These are phyloP conservation scores for Eurystomus glaucurus DNA, from an alignment of 2,797 vertebrate species.

Conservation along the genomic window DNA sequence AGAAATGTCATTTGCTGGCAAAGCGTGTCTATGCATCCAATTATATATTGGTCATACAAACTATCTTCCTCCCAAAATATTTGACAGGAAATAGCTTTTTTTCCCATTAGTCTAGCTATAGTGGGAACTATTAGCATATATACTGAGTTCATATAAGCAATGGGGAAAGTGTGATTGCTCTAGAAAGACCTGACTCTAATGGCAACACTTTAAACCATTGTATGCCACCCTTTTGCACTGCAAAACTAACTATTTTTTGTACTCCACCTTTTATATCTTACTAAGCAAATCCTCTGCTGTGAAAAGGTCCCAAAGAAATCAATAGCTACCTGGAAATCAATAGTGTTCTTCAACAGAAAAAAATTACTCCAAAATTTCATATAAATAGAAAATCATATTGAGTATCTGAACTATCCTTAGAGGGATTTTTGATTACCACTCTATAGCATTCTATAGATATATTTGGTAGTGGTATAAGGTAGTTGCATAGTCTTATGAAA, in stretches of 20 bases:
- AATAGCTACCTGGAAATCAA: neutral
- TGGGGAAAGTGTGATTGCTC: neutral
- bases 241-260: neutral
- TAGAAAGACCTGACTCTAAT: neutral
- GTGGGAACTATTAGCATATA: neutral
- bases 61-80: rapidly evolving
- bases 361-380: neutral
- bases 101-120: neutral
- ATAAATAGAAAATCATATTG: neutral
- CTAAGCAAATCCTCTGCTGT: neutral
- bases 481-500: neutral
- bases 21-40: neutral
- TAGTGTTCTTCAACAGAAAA: neutral
- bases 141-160: neutral
- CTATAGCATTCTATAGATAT: neutral
- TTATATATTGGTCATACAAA: neutral
- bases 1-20: neutral
- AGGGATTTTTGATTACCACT: neutral
- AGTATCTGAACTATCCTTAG: neutral
- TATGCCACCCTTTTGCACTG: neutral
- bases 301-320: neutral
- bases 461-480: neutral
- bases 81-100: neutral
- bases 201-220: neutral
- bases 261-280: neutral